Evolutionary conservation across 2,888 invertebrate genomes (phyloP).

Genomic region (Himalopsyche tibetana): DNA sequence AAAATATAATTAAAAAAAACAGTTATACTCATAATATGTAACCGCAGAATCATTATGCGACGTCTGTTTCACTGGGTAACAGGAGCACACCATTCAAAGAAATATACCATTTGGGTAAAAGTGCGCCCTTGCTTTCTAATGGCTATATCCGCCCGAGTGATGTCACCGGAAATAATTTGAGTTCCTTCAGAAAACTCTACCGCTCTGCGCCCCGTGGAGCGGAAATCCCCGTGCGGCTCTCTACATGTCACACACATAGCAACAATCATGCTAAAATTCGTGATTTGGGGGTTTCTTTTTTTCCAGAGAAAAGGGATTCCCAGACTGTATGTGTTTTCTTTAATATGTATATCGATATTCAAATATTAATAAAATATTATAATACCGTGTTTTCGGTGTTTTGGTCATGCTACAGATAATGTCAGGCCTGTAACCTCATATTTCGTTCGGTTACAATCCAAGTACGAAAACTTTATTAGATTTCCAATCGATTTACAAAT

Average conservation of each 20-base stretch:
- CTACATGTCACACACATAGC: slow-evolving; percentile 12
- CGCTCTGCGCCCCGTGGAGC: background rate
- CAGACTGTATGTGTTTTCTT: background rate
- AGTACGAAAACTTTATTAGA: too few species aligned
- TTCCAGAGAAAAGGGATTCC: background rate
- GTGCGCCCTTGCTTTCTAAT: slow-evolving; percentile 37
- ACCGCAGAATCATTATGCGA: slow-evolving; percentile 4
- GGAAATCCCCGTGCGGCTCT: background rate
- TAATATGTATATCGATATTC: background rate
- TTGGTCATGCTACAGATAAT: too few species aligned
- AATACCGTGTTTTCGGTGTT: too few species aligned
- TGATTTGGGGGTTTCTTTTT: background rate
- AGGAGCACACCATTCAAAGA: background rate
- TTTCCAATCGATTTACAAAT: too few species aligned
- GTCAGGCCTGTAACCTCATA: too few species aligned
- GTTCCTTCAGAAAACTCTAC: slow-evolving; percentile 39
- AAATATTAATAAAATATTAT: too few species aligned
- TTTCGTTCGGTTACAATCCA: too few species aligned
- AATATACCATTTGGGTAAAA: background rate
- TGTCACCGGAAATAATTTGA: slow-evolving; percentile 48
- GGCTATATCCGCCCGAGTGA: slow-evolving; percentile 48
- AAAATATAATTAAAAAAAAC: too few species aligned
- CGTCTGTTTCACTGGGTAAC: background rate
- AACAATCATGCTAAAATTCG: slow-evolving; percentile 31
- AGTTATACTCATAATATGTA: too few species aligned